Conservation (phyloP, 2,797 vertebrate species). For the Orientallactaga sibirica region DNA sequence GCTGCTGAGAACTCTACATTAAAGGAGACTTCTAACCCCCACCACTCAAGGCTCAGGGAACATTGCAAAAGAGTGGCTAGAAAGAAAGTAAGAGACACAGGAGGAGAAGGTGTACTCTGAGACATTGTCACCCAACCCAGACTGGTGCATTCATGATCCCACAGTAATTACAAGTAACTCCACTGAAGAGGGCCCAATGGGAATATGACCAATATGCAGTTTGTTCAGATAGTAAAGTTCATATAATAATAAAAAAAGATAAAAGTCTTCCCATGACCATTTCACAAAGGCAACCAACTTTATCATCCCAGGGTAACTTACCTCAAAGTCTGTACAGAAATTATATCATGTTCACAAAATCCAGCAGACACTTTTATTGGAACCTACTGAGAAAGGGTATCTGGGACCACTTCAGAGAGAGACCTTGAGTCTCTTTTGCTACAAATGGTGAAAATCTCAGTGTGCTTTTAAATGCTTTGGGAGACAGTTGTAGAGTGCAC, state of each 20-base stretch:
- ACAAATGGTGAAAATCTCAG: neutral
- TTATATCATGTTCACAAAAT: neutral
- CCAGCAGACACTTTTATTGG: neutral
- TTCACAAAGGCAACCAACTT: neutral
- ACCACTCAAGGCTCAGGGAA: too few species aligned
- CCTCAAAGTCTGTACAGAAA: neutral
- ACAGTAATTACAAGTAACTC: too few species aligned
- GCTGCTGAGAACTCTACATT: too few species aligned
- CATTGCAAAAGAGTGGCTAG: too few species aligned
- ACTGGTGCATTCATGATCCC: too few species aligned
- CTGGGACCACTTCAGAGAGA: neutral
- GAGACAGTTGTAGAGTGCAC: neutral
- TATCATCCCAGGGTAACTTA: neutral
- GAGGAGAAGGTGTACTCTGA: too few species aligned
- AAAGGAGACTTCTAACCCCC: too few species aligned
- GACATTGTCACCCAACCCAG: too few species aligned
- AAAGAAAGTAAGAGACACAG: too few species aligned
- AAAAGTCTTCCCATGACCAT: neutral
- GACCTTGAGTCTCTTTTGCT: neutral
- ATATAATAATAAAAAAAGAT: neutral
- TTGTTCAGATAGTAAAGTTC: too few species aligned
- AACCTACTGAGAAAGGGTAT: neutral
- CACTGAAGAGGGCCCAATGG: too few species aligned
- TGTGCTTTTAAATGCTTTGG: neutral
- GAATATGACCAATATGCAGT: too few species aligned